A percentile compares a stretch with the other conserved stretches of the same genome.
These are phyloP conservation scores for Remorina albescens DNA, from an alignment of 2,797 vertebrate species.

Conservation along the genomic window DNA sequence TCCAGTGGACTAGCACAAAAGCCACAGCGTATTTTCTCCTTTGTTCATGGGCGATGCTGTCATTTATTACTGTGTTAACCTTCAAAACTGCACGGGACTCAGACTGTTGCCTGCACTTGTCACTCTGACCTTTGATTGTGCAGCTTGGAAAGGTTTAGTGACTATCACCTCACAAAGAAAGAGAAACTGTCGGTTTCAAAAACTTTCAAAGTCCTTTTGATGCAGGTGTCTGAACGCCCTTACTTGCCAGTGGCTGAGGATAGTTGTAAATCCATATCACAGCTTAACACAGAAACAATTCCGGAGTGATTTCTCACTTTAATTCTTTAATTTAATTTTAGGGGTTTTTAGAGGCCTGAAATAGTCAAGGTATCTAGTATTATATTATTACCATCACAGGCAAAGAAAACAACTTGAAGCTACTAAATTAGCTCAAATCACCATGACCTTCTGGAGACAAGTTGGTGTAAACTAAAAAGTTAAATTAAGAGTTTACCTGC, in stretches of 20 bases:
- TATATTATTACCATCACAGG: not conserved
- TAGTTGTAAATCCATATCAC: not conserved
- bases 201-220: not conserved
- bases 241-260: too few relatives aligned
- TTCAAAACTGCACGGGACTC: not conserved
- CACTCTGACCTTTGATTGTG: not conserved
- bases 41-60: not conserved
- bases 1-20: not conserved
- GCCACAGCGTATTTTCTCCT: not conserved
- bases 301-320: not conserved
- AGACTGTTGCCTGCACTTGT: not conserved
- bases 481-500: not conserved
- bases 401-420: constrained; percentile 5
- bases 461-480: not conserved
- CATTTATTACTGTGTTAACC: not conserved
- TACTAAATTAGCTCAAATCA: not conserved
- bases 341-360: not conserved
- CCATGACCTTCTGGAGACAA: not conserved
- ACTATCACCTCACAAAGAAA: not conserved
- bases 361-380: not conserved
- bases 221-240: too few relatives aligned
- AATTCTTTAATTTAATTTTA: not conserved
- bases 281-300: not conserved
- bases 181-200: not conserved
- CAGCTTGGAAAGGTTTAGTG: too few relatives aligned